Conservation (phyloP, 2,888 invertebrate species). For the Adela reaumurella region DNA sequence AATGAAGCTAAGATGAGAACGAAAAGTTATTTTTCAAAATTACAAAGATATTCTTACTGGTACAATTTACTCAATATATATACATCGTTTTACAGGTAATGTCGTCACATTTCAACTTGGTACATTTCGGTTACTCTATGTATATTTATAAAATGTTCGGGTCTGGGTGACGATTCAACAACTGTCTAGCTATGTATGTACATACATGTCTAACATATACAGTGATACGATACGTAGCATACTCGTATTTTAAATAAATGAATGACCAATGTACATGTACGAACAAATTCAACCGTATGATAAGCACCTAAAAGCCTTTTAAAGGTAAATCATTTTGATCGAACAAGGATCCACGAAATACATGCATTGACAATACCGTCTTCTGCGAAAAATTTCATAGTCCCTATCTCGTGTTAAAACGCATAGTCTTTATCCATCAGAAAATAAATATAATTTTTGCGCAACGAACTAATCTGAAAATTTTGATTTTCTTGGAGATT, state of each 20-base stretch:
- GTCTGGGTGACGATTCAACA: neutral
- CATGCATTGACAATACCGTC: no score
- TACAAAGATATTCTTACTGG: neutral
- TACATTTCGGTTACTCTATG: neutral
- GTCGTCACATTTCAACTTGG: neutral
- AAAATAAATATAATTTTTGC: no score
- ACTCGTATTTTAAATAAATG: neutral
- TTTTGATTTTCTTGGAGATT: no score
- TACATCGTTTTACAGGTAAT: neutral
- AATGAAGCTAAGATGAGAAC: neutral
- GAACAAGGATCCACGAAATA: no score
- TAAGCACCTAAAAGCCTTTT: no score
- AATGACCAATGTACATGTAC: neutral
- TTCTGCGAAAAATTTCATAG: no score
- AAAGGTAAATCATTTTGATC: no score
- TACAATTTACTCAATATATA: neutral
- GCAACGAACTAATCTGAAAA: no score
- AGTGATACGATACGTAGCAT: neutral
- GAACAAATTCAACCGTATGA: no score
- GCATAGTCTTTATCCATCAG: no score
- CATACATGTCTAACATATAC: neutral
- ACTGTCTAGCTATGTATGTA: neutral
- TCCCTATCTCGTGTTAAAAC: no score
- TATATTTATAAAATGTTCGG: neutral
- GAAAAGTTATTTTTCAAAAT: neutral